These are phyloP conservation scores for Eilema griseolum DNA, from an alignment of 2,888 invertebrate genomes.

Conservation along the genomic window DNA sequence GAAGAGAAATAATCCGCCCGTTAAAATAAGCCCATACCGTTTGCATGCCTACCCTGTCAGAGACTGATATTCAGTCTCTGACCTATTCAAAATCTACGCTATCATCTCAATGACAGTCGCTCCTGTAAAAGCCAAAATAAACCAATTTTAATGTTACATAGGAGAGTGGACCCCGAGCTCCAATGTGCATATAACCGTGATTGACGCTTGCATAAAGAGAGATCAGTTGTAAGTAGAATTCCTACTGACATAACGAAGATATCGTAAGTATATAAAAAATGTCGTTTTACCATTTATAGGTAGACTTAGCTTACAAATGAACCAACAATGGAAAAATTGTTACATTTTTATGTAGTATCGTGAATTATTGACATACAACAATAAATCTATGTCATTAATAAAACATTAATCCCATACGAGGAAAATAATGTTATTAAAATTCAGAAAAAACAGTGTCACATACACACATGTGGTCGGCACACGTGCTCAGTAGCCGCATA, in stretches of 20 bases:
- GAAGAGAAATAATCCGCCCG: neutral
- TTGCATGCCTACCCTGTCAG: neutral
- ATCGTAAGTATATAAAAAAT: neutral
- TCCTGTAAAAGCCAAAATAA: neutral
- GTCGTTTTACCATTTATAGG: neutral
- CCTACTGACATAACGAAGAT: no score
- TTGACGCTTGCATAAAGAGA: neutral
- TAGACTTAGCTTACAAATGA: neutral
- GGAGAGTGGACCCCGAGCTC: neutral
- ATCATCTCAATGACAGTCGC: no score
- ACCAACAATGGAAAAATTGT: conserved; percentile 20
- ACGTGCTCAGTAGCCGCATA: conserved; percentile 46
- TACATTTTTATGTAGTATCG: conserved; percentile 29
- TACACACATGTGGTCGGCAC: conserved; percentile 32
- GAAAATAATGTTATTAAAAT: conserved; percentile 36
- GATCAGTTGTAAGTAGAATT: neutral
- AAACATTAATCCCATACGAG: conserved; percentile 37
- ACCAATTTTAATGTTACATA: neutral
- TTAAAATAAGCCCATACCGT: neutral
- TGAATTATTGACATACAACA: conserved; percentile 17
- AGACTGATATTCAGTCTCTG: no score
- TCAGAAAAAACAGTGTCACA: conserved; percentile 39
- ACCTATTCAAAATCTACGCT: no score
- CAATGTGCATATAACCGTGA: neutral
- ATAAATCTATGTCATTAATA: conserved; percentile 39